These are phyloP conservation scores for Drosophila anomalata DNA, from an alignment of 2,888 invertebrate genomes.

Conservation along the genomic window DNA sequence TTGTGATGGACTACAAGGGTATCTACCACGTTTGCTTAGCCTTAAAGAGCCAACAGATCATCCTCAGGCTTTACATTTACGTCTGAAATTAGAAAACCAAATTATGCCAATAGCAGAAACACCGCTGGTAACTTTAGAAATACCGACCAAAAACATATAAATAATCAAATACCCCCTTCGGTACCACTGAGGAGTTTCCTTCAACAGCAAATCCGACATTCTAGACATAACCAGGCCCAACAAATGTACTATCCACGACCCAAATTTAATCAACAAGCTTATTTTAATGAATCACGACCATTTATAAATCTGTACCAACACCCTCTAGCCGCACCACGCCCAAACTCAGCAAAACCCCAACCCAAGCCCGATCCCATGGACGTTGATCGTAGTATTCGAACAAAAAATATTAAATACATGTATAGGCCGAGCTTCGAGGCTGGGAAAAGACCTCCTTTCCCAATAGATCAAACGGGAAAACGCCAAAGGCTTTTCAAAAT, in stretches of 20 bases:
- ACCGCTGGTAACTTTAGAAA: not conserved
- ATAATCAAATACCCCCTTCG: not conserved
- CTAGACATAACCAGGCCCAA: too few relatives aligned
- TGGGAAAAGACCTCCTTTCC: not conserved
- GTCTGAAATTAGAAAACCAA: not conserved
- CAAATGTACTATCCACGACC: too few relatives aligned
- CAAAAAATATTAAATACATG: not conserved
- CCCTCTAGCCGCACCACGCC: too few relatives aligned
- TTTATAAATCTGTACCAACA: too few relatives aligned
- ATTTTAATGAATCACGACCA: too few relatives aligned
- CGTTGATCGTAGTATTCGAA: not conserved
- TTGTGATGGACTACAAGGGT: not conserved
- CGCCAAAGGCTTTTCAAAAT: too few relatives aligned
- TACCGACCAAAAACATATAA: not conserved
- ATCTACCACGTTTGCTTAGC: not conserved
- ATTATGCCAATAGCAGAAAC: not conserved
- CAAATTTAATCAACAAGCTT: too few relatives aligned
- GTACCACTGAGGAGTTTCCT: too few relatives aligned
- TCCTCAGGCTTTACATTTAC: not conserved
- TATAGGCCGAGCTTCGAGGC: not conserved
- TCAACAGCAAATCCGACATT: too few relatives aligned
- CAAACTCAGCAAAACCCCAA: too few relatives aligned
- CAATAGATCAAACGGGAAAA: too few relatives aligned
- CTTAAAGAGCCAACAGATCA: not conserved
- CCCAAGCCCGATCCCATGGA: too few relatives aligned